Evolutionary conservation across 2,113 vertebrate species (phyloP).

Genomic region (Rattus rattus): DNA sequence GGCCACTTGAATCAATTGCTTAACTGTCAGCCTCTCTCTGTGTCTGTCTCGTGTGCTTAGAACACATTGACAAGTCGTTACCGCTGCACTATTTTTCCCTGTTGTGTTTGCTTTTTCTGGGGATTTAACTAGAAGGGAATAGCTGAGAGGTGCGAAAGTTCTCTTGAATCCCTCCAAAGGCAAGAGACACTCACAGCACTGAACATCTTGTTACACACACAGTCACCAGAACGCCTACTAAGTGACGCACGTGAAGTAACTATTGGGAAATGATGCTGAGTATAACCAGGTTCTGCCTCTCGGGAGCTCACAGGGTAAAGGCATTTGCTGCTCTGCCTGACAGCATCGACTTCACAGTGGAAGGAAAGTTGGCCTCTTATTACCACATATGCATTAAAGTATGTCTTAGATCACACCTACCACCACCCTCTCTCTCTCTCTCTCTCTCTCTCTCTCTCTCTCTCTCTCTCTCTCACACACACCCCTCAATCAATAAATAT

Average conservation of each 20-base stretch:
- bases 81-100: rapidly evolving
- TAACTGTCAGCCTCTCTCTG: conserved; percentile 20
- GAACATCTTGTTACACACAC: background rate
- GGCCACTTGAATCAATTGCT: conserved; percentile 7
- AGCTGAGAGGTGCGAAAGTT: background rate
- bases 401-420: background rate
- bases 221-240: background rate
- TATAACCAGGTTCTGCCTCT: background rate
- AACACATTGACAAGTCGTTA: background rate
- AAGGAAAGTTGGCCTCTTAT: background rate
- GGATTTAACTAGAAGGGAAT: background rate
- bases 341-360: background rate
- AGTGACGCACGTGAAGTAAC: background rate
- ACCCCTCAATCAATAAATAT: background rate
- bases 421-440: no score
- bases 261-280: background rate
- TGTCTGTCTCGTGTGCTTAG: background rate
- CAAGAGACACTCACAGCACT: background rate
- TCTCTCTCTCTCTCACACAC: no score
- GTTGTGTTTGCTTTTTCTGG: background rate
- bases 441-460: no score
- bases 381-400: background rate
- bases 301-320: background rate
- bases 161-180: background rate
- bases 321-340: background rate